Conservation (phyloP, 1,140 invertebrate genomes). For the Ganaspis sp. region DNA sequence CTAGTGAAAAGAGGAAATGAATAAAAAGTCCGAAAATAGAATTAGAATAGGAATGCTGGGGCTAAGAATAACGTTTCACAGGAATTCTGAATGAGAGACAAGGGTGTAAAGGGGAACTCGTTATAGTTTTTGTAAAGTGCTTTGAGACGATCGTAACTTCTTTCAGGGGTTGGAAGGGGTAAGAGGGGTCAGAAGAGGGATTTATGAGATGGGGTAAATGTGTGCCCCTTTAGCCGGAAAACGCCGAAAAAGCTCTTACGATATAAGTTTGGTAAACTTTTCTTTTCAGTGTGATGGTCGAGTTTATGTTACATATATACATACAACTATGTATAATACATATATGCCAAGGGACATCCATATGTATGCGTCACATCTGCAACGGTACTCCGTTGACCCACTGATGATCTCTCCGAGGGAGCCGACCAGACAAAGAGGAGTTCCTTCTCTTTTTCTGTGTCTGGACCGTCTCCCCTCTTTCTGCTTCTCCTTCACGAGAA, state of each 20-base stretch:
- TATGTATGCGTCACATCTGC: constrained; percentile 37
- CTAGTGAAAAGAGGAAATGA: no score
- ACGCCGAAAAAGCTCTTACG: constrained; percentile 28
- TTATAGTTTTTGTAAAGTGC: constrained; percentile 46
- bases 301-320: background rate
- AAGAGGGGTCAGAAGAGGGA: background rate
- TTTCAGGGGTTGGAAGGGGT: background rate
- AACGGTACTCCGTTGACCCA: constrained; percentile 60
- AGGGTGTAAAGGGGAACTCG: constrained; percentile 42
- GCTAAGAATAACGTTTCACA: constrained; percentile 40
- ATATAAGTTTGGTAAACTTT: constrained; percentile 35
- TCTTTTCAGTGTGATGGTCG: background rate
- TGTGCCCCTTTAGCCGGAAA: constrained; percentile 11
- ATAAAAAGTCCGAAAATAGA: no score
- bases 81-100: constrained; percentile 42
- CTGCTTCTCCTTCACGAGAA: background rate
- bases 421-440: constrained; percentile 59
- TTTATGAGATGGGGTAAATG: constrained; percentile 38
- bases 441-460: constrained; percentile 38
- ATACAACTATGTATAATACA: background rate
- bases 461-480: constrained; percentile 10
- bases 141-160: constrained; percentile 39
- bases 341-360: background rate
- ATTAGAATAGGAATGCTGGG: no score
- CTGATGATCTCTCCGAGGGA: constrained; percentile 47